phyloP scores from a whole-genome alignment of 2,797 vertebrate genomes.

The Neopelma chrysocephalum region DNA sequence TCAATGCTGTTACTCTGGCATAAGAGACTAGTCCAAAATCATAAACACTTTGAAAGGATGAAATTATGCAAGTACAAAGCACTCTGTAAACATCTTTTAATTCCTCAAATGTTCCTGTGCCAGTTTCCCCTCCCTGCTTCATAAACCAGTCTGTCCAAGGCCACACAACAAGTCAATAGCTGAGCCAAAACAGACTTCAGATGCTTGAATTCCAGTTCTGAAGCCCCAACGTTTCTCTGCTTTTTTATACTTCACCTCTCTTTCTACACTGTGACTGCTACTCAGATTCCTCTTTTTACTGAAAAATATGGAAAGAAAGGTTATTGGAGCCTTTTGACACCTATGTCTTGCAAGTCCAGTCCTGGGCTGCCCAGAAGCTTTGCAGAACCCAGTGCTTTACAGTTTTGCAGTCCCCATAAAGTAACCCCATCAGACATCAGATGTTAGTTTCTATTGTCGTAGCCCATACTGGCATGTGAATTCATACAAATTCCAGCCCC shows the following conservation, averaged over 20 bases:
- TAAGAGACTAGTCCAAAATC: slow-evolving; percentile 10
- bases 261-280: neutral
- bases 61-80: slow-evolving; percentile 28
- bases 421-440: neutral
- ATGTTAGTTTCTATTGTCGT: neutral
- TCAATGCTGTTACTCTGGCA: neutral
- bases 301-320: neutral
- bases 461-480: neutral
- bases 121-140: neutral
- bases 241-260: neutral
- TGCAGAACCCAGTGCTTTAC: neutral
- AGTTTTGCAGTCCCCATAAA: neutral
- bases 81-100: slow-evolving; percentile 33
- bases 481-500: neutral
- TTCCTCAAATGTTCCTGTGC: neutral
- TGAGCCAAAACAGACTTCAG: neutral
- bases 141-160: neutral
- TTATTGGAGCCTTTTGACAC: neutral
- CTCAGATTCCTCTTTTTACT: neutral
- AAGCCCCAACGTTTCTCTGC: neutral
- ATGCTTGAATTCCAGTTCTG: neutral
- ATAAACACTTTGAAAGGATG: slow-evolving; percentile 34
- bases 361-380: neutral
- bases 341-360: neutral
- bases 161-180: neutral